Conservation (phyloP, 2,888 invertebrate species). For the Xestia rhomboidea region DNA sequence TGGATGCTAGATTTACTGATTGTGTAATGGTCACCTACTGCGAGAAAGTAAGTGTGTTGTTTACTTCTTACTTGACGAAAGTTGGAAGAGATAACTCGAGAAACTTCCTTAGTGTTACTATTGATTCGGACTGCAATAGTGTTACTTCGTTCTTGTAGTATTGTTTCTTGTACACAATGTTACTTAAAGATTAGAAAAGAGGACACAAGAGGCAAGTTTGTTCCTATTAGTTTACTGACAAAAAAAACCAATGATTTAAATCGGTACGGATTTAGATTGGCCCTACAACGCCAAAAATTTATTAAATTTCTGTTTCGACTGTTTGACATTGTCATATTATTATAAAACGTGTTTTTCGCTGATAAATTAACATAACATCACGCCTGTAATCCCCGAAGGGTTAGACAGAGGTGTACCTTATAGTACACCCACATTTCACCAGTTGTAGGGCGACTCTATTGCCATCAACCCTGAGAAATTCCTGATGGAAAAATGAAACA, state of each 20-base stretch:
- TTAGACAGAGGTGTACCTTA: too few species aligned
- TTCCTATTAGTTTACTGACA: background rate
- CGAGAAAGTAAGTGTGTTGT: slow-evolving; percentile 17
- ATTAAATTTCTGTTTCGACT: background rate
- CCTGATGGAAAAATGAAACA: too few species aligned
- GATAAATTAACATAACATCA: too few species aligned
- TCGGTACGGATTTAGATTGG: background rate
- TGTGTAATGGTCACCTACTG: background rate
- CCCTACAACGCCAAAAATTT: background rate
- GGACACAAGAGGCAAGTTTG: background rate
- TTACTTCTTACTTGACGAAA: slow-evolving; percentile 16
- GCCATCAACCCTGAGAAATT: too few species aligned
- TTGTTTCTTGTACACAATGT: slow-evolving; percentile 10
- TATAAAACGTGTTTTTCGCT: too few species aligned
- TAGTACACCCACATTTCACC: too few species aligned
- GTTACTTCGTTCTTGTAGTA: slow-evolving; percentile 8
- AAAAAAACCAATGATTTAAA: background rate
- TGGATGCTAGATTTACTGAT: background rate
- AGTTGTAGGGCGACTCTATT: too few species aligned
- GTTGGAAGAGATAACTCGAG: slow-evolving; percentile 20
- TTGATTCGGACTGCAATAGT: slow-evolving; percentile 6
- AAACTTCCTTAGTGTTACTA: slow-evolving; percentile 20
- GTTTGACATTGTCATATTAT: background rate
- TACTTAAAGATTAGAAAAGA: background rate
- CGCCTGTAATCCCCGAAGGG: too few species aligned